Evolutionary conservation across 2,888 invertebrate species (phyloP).

Genomic region (Amblyjoppa fuscipennis): DNA sequence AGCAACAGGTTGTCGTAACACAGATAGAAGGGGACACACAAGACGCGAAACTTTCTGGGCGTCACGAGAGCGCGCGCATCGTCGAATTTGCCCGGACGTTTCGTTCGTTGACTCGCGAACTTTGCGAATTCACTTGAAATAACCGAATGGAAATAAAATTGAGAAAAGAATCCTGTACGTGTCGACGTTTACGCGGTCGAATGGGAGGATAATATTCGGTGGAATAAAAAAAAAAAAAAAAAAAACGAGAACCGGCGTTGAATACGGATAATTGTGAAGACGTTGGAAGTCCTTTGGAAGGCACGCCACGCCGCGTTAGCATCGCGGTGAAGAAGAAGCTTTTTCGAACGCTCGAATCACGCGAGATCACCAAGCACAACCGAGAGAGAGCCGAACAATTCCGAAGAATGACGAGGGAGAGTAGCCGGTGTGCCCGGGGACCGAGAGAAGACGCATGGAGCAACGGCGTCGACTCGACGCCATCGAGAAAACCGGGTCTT

Average conservation of each 20-base stretch:
- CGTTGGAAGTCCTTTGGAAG: background rate
- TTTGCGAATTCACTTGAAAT: background rate
- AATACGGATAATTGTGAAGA: conserved; percentile 7
- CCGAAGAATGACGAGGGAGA: conserved; percentile 59
- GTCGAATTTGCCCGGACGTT: conserved; percentile 8
- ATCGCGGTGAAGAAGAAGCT: conserved; percentile 29
- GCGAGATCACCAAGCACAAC: conserved; percentile 53
- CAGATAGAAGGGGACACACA: conserved; percentile 7
- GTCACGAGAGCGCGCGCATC: conserved; percentile 47
- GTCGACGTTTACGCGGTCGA: background rate
- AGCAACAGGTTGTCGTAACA: conserved; percentile 59
- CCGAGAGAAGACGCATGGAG: conserved; percentile 60
- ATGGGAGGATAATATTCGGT: no score
- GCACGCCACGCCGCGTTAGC: conserved; percentile 41
- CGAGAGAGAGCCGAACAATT: conserved; percentile 49
- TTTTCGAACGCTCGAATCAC: conserved; percentile 63
- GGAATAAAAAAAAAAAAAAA: background rate
- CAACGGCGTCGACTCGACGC: conserved; percentile 71
- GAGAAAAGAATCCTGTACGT: background rate
- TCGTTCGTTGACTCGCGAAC: conserved; percentile 11
- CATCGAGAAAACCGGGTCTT: conserved; percentile 69
- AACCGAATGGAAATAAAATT: background rate
- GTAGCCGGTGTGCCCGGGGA: conserved; percentile 18
- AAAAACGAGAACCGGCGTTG: background rate
- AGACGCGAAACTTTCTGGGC: conserved; percentile 46